Evolutionary conservation across 2,113 vertebrate genomes (phyloP).

Genomic region (Psittacara wagleri): DNA sequence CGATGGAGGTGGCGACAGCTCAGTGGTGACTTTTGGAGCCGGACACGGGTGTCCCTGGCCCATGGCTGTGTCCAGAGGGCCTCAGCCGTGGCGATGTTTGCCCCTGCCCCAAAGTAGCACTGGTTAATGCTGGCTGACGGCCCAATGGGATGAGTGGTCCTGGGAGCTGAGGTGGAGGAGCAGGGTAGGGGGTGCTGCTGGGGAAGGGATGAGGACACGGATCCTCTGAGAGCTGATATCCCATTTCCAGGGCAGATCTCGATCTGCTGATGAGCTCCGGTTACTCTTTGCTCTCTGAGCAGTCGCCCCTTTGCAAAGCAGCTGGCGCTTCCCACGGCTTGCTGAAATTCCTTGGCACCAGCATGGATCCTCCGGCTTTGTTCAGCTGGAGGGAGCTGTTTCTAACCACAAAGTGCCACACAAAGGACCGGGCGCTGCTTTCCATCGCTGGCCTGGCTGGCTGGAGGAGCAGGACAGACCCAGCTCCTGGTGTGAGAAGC

Average conservation of each 20-base stretch:
- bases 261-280: neutral
- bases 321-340: neutral
- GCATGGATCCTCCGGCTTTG: rapidly evolving
- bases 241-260: neutral
- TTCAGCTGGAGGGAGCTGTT: neutral
- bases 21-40: rapidly evolving
- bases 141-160: rapidly evolving
- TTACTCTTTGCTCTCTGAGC: neutral
- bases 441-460: neutral
- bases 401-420: rapidly evolving
- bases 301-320: neutral
- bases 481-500: rapidly evolving
- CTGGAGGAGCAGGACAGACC: neutral
- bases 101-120: rapidly evolving
- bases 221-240: neutral
- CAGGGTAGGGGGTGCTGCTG: rapidly evolving
- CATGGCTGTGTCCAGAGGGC: rapidly evolving
- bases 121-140: neutral
- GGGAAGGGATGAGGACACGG: neutral
- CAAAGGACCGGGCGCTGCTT: neutral
- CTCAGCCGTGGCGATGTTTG: rapidly evolving
- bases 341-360: neutral
- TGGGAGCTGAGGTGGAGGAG: neutral
- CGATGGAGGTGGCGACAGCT: rapidly evolving
- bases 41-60: rapidly evolving